These are phyloP conservation scores for Bubo blakistoni DNA, from an alignment of 2,113 vertebrate genomes.

Conservation along the genomic window DNA sequence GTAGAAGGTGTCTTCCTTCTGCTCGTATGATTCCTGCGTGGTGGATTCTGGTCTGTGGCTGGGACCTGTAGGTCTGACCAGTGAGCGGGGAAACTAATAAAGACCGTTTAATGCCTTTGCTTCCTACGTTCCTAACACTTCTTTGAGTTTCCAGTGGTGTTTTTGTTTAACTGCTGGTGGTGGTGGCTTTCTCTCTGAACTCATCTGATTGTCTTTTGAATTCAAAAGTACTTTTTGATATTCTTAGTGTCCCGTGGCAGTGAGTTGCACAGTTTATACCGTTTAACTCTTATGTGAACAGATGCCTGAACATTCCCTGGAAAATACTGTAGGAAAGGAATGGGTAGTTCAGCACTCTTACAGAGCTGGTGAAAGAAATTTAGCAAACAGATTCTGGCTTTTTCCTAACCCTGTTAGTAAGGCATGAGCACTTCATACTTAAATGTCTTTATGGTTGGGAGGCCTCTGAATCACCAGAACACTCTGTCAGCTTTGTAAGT, in stretches of 20 bases:
- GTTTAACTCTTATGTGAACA: neutral
- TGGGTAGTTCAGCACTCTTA: neutral
- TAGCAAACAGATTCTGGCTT: neutral
- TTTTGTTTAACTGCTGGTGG: neutral
- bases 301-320: neutral
- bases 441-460: neutral
- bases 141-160: neutral
- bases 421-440: neutral
- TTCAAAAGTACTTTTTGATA: neutral
- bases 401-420: neutral
- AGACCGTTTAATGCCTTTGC: neutral
- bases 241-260: neutral
- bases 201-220: neutral
- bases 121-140: neutral
- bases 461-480: neutral
- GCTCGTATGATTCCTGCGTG: neutral
- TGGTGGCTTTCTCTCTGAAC: neutral
- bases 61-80: neutral
- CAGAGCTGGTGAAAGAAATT: neutral
- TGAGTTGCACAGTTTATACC: neutral
- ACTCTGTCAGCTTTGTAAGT: neutral
- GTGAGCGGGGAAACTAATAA: neutral
- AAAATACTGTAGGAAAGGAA: neutral
- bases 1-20: neutral
- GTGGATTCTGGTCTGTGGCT: neutral